A percentile compares a stretch with the other conserved stretches of the same genome.
Conservation (phyloP, 1,140 invertebrate genomes). For the Drosophila arizonae region DNA sequence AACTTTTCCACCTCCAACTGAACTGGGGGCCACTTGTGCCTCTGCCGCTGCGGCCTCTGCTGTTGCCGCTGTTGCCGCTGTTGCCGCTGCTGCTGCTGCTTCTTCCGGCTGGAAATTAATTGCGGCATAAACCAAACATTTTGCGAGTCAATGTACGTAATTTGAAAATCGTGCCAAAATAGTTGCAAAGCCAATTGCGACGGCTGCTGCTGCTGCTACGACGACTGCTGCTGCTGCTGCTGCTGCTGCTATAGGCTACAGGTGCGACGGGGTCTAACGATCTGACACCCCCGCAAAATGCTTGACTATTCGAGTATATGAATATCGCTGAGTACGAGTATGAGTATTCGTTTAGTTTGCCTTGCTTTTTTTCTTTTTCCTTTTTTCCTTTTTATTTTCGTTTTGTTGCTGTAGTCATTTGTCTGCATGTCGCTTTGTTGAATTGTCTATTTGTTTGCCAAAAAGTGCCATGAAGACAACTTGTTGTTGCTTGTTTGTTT, state of each 20-base stretch:
- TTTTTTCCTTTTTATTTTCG: neutral
- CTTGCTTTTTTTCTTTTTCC: too few relatives aligned
- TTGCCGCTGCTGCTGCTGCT: slow-evolving; percentile 16
- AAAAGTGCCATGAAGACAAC: slow-evolving; percentile 80
- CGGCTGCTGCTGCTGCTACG: slow-evolving; percentile 12
- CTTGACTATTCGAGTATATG: slow-evolving; percentile 31
- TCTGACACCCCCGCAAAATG: slow-evolving; percentile 71
- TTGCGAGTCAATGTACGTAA: slow-evolving; percentile 81
- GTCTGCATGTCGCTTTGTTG: slow-evolving; percentile 79
- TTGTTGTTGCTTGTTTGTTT: slow-evolving; percentile 58
- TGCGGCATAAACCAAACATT: slow-evolving; percentile 81
- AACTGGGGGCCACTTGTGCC: slow-evolving; percentile 34
- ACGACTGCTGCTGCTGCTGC: slow-evolving; percentile 7
- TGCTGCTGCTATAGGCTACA: slow-evolving; percentile 42
- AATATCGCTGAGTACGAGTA: slow-evolving; percentile 2
- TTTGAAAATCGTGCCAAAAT: slow-evolving; percentile 81
- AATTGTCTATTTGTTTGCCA: slow-evolving; percentile 80
- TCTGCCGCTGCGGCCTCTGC: slow-evolving; percentile 25
- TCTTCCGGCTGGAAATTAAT: slow-evolving; percentile 79
- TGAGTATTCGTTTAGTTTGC: slow-evolving; percentile 15
- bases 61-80: slow-evolving; percentile 30
- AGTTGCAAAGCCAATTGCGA: slow-evolving; percentile 63
- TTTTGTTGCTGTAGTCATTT: slow-evolving; percentile 62
- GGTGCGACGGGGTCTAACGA: slow-evolving; percentile 51
- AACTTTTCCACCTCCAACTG: slow-evolving; percentile 46